Percentiles rank a stretch among this genome's conserved stretches.
Evolutionary conservation across 2,888 invertebrate genomes (phyloP).

Genomic region (Tuta absoluta): DNA sequence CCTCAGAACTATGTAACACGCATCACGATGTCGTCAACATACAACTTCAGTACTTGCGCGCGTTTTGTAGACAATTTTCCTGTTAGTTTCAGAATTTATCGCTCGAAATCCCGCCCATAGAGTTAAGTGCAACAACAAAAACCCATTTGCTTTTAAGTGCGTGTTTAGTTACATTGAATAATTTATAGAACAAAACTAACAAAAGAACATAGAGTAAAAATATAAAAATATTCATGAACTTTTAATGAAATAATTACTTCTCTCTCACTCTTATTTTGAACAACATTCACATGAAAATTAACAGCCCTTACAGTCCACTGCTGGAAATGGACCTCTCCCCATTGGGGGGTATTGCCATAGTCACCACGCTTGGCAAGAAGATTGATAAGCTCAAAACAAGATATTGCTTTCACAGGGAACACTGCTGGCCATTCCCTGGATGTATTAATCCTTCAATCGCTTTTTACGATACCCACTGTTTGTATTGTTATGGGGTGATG

Average conservation of each 20-base stretch:
- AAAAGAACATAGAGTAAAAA: neutral
- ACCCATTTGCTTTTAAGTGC: conserved; percentile 20
- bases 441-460: no score
- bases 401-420: no score
- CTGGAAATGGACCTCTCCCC: no score
- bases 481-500: no score
- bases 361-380: no score
- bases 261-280: neutral
- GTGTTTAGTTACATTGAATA: neutral
- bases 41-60: conserved; percentile 22
- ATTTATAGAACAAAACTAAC: conserved; percentile 13
- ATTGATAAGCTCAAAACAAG: no score
- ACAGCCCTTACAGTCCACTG: no score
- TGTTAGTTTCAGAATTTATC: conserved; percentile 21
- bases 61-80: conserved; percentile 35
- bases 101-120: conserved; percentile 19
- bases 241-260: neutral
- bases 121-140: conserved; percentile 16
- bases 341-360: no score
- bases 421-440: no score
- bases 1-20: conserved; percentile 30
- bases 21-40: conserved; percentile 28
- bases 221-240: no score
- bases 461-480: no score
- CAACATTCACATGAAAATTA: no score